Base-by-base conservation (phyloP, 2,888 invertebrate species). In the Petrophora chlorosata region DNA sequence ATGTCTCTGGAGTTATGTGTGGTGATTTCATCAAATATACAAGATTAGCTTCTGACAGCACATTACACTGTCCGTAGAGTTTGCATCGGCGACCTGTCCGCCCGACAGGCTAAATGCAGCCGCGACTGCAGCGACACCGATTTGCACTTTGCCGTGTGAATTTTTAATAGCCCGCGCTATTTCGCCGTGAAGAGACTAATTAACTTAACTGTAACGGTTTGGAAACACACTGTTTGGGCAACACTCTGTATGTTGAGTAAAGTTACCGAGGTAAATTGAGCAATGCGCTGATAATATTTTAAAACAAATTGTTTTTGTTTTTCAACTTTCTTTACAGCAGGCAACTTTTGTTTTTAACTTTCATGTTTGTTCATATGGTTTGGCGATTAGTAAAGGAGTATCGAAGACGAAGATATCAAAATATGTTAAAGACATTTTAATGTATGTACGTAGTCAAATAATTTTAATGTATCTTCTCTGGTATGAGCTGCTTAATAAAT, bases 141-240 rank as follows among this genome's bases (percentile, higher is more conserved):
- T 81, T 78, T 87, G 87, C 87, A 88, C 88, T 88, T 83, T 82
- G 70, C 73, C 61, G 61, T 63, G 66, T 87, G 87, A 83, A 88
- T 87, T 70, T 85, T 87, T 87, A 87, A 87, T 82, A 70, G 65
- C 58, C 42, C 65, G 57, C 68, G 75, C 74, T 85, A 85, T 86
- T 83, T 83, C 70, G 67, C 71, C 66, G 66, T 65, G 63, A 76
- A 70, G 65, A 71, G 70, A 48, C 76, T 84, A 85, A 84, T 85
- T 84, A 82, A 78, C 76, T 70, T 67, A 70, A 59, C 65, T 56
- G 57, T 56, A 56, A 56, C 51, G 56, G 33, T 56, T 40, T 35
- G 46, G 26, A 50, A 34, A 57, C 40, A 57, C 39, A 36, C 35
- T 47, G 42, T 51, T 44, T 50, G 23, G 34, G 32, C 25, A 39